Base-by-base conservation (phyloP, 2,888 invertebrate genomes). In the Stenotaenia linearis region DNA sequence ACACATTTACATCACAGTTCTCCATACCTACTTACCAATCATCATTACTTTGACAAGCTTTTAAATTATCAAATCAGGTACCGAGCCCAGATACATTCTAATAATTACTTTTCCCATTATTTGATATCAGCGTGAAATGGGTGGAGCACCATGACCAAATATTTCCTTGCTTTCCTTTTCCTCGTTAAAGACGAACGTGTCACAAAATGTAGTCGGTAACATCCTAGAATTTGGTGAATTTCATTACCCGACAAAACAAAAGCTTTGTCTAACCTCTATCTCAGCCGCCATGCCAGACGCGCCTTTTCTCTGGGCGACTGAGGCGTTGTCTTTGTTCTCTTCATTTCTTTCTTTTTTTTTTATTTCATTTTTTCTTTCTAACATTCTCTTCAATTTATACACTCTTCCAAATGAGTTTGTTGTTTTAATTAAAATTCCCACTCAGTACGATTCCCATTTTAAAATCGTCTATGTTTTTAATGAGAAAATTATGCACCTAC, bases 371-470 rank as follows among this genome's bases (percentile, higher is more conserved):
- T 18, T n/a, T n/a, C 21, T 15, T 18, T 7, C 50, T 18, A 50
- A n/a, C 18, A n/a, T n/a, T n/a, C 7, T 6, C 15, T 23, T 69
- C 69, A 69, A 69, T 69, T 69, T 69, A 69, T 25, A 28, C 69
- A 28, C 69, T 28, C 28, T 69, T 69, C 69, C 69, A 69, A 69
- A 69, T 69, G 69, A 28, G 69, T 69, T 69, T 69, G 69, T 69
- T 69, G 69, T 69, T 69, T 69, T 69, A 69, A 69, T 69, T 69
- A 69, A 69, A 69, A 69, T 28, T 69, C 69, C 69, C 69, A 69
- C 69, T 69, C 69, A 69, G 28, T 6, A 69, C 69, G 69, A 69
- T 69, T 25, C 69, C 23, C 69, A 69, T 28, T 28, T 28, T 69
- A 28, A 69, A 69, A 69, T 69, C 69, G 25, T 69, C 69, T 28